Evolutionary conservation across 2,888 invertebrate species (phyloP), one percentile per base, ranked within the genome.

Genomic region (Stenotaenia linearis): DNA sequence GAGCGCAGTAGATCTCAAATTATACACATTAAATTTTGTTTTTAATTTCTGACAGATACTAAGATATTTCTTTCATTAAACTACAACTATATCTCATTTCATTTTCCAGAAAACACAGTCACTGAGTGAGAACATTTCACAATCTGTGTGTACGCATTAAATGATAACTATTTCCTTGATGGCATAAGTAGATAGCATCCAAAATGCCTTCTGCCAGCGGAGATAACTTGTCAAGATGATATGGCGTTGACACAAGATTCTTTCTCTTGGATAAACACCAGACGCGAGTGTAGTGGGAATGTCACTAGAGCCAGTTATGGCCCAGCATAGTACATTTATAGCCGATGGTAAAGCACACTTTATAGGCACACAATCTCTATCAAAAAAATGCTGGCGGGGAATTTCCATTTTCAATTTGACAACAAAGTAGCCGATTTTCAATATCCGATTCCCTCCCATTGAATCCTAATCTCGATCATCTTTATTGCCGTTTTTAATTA

Each of bases 191-290:
- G 69, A 69, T 69, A 25, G 25, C 25, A 25, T 69, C 69, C 69
- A 69, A 69, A 50, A 45, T 69, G 69, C 69, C 69, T 69, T 69
- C 69, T 69, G 69, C 69, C 25, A 25, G 28, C 12, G 28, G 28
- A 69, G 69, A 69, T 69, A 69, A 25, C 69, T 23, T 69, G 69
- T 69, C 69, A 69, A 69, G 69, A 69, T 28, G 69, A 69, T 69
- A 69, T 69, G 61, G 69, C 69, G 69, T 69, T 69, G 69, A 69
- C 69, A 69, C 69, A 69, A 69, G 69, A 69, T 69, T 69, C 69
- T 69, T 69, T 69, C 69, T 69, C 69, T 69, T 28, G 69, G 69
- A 69, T 69, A 69, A 69, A 69, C 69, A 28, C 28, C 23, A 69
- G 69, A 69, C 25, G 50, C 50, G 50, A 7, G 50, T 50, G 25